Percentiles rank a stretch among this genome's conserved stretches.
Conservation (phyloP, 2,888 invertebrate genomes). For the Dexiosoma caninum region DNA sequence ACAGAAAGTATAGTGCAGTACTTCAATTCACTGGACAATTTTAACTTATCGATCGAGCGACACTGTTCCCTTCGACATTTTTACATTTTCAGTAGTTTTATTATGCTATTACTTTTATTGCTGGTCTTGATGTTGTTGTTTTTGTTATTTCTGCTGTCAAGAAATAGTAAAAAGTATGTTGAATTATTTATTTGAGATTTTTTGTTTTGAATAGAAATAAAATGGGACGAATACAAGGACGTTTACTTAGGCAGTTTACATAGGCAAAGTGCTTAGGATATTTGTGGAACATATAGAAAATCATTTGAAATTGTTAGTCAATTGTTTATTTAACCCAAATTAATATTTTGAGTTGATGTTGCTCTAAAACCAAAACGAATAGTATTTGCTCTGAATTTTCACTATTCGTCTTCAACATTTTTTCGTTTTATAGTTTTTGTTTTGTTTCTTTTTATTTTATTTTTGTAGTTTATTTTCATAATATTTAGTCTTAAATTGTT, state of each 20-base stretch:
- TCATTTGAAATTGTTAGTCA: conserved; percentile 18
- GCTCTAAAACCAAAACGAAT: conserved; percentile 19
- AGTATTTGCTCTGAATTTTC: not conserved
- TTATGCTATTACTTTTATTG: too few species aligned
- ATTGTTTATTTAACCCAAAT: conserved; percentile 46
- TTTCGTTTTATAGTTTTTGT: not conserved
- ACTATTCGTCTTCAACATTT: not conserved
- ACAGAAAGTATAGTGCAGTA: too few species aligned
- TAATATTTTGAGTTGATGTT: not conserved
- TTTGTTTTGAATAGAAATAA: conserved; percentile 5
- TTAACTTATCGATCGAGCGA: too few species aligned
- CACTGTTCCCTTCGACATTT: too few species aligned
- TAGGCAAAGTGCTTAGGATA: not conserved
- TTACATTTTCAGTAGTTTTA: not conserved
- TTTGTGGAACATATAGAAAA: conserved; percentile 41
- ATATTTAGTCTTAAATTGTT: conserved; percentile 53
- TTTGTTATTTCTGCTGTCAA: not conserved
- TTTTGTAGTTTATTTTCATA: conserved; percentile 16
- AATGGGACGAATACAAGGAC: not conserved
- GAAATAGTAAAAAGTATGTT: conserved; percentile 1
- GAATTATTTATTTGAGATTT: conserved; percentile 27
- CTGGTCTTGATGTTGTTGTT: too few species aligned
- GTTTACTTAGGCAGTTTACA: not conserved
- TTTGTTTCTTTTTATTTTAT: too few species aligned
- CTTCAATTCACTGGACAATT: too few species aligned